Evolutionary conservation across 2,797 vertebrate genomes (phyloP).

Genomic region (Rallus crepitans): DNA sequence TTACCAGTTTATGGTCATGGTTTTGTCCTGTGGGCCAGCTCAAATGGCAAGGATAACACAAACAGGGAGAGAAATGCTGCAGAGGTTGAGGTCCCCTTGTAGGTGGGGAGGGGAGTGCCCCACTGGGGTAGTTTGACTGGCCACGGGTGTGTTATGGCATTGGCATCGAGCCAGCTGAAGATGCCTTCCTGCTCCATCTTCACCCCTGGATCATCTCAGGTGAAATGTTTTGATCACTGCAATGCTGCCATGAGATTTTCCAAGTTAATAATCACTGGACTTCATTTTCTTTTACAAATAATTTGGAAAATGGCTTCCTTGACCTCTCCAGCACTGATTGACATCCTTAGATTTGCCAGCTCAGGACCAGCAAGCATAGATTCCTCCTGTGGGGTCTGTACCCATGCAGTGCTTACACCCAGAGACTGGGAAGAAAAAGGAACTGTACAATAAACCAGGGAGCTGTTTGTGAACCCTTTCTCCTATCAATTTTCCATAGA

Average conservation of each 20-base stretch:
- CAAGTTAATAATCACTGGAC: background rate
- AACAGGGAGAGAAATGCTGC: background rate
- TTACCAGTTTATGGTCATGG: background rate
- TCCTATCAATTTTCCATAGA: rapidly evolving
- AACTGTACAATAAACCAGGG: background rate
- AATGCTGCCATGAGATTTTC: background rate
- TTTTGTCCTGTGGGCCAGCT: rapidly evolving
- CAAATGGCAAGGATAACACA: background rate
- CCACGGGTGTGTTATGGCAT: background rate
- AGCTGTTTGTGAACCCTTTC: background rate
- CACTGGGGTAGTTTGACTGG: rapidly evolving
- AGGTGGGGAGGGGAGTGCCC: background rate
- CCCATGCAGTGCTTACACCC: background rate
- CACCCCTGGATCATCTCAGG: background rate
- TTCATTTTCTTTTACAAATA: background rate
- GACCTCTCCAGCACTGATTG: background rate
- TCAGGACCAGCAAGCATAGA: background rate
- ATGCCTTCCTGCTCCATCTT: background rate
- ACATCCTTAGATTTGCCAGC: background rate
- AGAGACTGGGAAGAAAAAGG: background rate
- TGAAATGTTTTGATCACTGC: background rate
- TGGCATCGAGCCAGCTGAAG: background rate
- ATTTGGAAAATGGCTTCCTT: background rate
- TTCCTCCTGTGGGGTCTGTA: background rate
- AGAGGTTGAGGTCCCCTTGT: background rate